Evolutionary conservation across 2,888 invertebrate genomes (phyloP), one percentile per base, ranked within the genome.

Genomic region (Drosophila monieri): DNA sequence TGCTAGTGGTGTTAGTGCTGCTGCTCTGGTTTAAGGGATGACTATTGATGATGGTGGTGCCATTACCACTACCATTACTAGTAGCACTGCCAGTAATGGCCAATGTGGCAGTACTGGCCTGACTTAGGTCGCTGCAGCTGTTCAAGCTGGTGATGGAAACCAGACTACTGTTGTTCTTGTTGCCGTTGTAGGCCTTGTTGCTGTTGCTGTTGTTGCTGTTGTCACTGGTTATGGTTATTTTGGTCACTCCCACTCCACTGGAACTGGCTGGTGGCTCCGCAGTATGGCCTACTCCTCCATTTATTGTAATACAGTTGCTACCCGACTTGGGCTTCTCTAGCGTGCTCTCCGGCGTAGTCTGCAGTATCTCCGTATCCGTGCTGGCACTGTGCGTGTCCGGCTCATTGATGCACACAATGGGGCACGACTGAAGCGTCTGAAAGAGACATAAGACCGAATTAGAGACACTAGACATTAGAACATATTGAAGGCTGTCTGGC

Each of bases 341-440:
- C 4, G 90, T 90, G 74, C 85, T 90, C 58, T 88, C 88, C 46
- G 90, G 84, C 65, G 85, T 76, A 51, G 88, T 79, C 65, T 88
- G 79, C 61, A 89, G 79, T 66, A 88, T 89, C 68, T 91, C 90
- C 77, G 88, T 89, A 60, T 91, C 90, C 78, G 88, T 89, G 61
- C 77, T 89, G 73, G 88, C 85, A 69, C 91, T 89, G 51, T 89
- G 79, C 27, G 90, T 90, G 73, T 91, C 91, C 52, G 90, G 89
- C 68, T 91, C 90, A 78, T 89, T 89, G 51, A 90, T 89, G 78
- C 91, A 91, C 70, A 88, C 90, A 59, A 91, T 91, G 79, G 94
- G 94, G 93, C 95, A 95, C 93, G 94, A 94, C 88, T 95, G 95
- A 64, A 95, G 92, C 84, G 95, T 95, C 95, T 95, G 93, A 21